These are phyloP conservation scores for Oryzias woworae DNA, from an alignment of 2,113 vertebrate species.

Conservation along the genomic window DNA sequence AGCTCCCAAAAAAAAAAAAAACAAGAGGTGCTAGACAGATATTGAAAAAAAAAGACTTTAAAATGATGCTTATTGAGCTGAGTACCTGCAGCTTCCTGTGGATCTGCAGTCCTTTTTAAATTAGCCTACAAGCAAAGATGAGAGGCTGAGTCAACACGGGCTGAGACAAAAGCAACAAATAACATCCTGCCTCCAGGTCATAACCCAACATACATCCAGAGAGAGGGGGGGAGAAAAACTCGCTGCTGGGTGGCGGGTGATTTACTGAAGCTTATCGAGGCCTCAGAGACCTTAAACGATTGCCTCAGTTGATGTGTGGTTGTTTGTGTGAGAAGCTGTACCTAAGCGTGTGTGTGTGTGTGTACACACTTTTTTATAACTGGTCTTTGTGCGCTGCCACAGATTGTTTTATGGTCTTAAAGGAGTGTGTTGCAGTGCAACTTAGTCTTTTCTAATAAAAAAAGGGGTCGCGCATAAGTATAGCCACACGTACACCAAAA, in stretches of 20 bases:
- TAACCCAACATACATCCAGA: constrained; percentile 63
- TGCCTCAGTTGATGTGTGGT: constrained; percentile 33
- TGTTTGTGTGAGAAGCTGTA: constrained; percentile 22
- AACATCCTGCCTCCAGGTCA: constrained; percentile 64
- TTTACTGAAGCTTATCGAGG: constrained; percentile 70
- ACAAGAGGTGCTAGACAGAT: constrained; percentile 13
- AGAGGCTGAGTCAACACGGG: constrained; percentile 61
- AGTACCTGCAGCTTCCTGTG: constrained; percentile 39
- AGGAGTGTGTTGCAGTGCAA: constrained; percentile 36
- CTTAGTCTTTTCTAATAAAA: constrained; percentile 51
- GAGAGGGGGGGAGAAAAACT: constrained; percentile 63
- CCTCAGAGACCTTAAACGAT: constrained; percentile 64
- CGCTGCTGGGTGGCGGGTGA: constrained; percentile 63
- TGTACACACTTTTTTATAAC: constrained; percentile 17
- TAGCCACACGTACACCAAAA: neutral
- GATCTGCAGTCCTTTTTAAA: constrained; percentile 56
- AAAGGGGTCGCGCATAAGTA: neutral
- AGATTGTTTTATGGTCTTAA: constrained; percentile 53
- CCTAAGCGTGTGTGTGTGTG: constrained; percentile 12
- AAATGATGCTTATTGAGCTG: constrained; percentile 17
- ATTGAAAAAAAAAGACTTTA: constrained; percentile 37
- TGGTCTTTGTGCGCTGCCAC: constrained; percentile 14
- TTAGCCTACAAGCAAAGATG: constrained; percentile 60
- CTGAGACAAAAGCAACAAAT: constrained; percentile 73
- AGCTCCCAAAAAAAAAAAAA: constrained; percentile 30